Evolutionary conservation across 1,140 invertebrate species (phyloP), one percentile per base, ranked within the genome.

Genomic region (Battus philenor): DNA sequence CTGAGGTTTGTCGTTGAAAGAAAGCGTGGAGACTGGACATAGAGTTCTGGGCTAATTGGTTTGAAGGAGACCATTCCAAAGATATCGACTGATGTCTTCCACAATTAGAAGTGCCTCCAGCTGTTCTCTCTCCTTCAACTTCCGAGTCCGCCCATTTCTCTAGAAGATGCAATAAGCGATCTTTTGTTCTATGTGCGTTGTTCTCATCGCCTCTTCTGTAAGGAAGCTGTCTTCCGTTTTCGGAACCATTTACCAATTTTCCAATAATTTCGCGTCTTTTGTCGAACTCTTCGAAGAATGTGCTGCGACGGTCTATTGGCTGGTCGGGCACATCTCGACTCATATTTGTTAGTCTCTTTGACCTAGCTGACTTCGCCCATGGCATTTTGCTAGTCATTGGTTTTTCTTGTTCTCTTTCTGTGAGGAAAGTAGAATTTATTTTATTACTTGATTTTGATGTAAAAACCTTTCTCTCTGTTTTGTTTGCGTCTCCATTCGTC

Each of bases 21-120:
- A 91, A 91, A 15, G 87, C 89, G 58, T 91, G 90, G n/a, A 92
- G 82, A 43, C 90, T 91, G 50, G 89, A 90, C 81, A 91, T 91
- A 9, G 90, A 90, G 46, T 78, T 86, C 29, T 86, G 81, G 6
- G 83, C 84, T 17, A 90, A 59, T 36, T 82, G 78, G 39, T 89
- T 88, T 1, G 77, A 80, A 13, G 88, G 84, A 1, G 84, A 87
- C 86, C 86, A 89, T 62, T 90, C 88, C 24, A 88, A 66, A 0
- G 88, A 89, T 54, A 90, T 78, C 0, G 88, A 89, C 43, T 88
- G 83, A 59, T 90, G 88, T 62, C 89, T 70, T 4, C 79, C 77
- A 5, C 70, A 65, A 20, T 68, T 82, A 1, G 81, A 78, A 4
- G 81, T 81, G 2, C 81, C 81, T 11, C 81, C 81, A 1, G 74